A percentile compares a stretch with the other conserved stretches of the same genome.
Conservation (phyloP, 2,113 vertebrate genomes). For the Mormyrus iriodes region DNA sequence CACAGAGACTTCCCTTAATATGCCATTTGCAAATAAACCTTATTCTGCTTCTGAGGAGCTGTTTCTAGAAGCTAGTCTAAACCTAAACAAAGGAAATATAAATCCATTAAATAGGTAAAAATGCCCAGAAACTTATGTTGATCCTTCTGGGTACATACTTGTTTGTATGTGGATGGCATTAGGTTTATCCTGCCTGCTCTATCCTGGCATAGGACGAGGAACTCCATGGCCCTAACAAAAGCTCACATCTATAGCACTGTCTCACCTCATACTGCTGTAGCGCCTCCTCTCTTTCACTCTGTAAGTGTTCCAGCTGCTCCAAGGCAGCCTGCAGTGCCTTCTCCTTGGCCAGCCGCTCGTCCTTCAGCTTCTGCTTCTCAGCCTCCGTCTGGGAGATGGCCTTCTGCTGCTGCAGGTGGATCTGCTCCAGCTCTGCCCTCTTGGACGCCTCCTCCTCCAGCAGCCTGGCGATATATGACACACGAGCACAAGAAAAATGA, state of each 20-base stretch:
- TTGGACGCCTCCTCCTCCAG: constrained; percentile 86
- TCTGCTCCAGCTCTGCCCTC: constrained; percentile 79
- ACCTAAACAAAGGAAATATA: no score
- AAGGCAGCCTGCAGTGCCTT: constrained; percentile 79
- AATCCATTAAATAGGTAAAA: no score
- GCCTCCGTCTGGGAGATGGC: constrained; percentile 82
- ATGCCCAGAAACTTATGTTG: no score
- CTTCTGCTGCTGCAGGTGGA: constrained; percentile 82
- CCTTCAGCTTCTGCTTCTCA: constrained; percentile 87
- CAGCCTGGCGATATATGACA: constrained; percentile 57
- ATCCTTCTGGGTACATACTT: background rate
- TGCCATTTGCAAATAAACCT: no score
- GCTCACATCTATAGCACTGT: background rate
- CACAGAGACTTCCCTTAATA: background rate
- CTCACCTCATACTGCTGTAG: constrained; percentile 87
- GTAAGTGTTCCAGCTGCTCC: constrained; percentile 78
- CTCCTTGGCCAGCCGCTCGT: constrained; percentile 74
- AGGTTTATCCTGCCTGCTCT: background rate
- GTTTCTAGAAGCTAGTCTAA: no score
- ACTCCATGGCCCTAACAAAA: background rate
- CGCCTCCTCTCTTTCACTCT: constrained; percentile 75
- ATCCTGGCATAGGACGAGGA: background rate
- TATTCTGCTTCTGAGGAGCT: no score
- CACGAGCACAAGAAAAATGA: background rate
- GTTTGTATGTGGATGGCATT: background rate